Conservation (phyloP, 2,113 vertebrate species). For the Ciconia boyciana region DNA sequence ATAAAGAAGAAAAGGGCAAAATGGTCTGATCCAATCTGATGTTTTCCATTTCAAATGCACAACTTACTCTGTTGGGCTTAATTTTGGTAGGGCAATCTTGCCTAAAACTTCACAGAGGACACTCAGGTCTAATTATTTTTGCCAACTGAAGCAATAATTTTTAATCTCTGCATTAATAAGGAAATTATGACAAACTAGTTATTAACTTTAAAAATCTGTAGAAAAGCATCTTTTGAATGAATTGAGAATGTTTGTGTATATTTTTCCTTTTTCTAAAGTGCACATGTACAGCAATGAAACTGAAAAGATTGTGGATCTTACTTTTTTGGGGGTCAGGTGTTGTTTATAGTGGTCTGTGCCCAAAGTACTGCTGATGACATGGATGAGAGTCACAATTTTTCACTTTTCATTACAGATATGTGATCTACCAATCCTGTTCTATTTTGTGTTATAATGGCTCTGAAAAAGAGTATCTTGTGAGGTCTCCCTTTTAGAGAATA, state of each 20-base stretch:
- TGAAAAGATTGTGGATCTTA: not conserved
- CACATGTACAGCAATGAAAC: not conserved
- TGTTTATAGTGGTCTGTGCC: not conserved
- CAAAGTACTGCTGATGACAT: not conserved
- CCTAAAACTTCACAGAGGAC: not conserved
- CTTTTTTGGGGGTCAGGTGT: not conserved
- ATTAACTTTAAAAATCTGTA: conserved; percentile 11
- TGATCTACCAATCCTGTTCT: not conserved
- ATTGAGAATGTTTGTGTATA: not conserved
- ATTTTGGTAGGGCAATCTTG: not conserved
- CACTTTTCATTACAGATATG: not conserved
- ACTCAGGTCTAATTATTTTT: conserved; percentile 1
- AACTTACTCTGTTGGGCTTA: not conserved
- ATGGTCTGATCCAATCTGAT: not conserved
- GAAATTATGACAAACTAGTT: not conserved
- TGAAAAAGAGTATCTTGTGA: not conserved
- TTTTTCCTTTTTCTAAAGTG: not conserved
- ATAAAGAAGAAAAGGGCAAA: not conserved
- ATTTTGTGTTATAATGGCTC: not conserved
- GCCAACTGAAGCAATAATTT: not conserved
- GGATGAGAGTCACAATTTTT: not conserved
- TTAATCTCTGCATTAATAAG: not conserved
- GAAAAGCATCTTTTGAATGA: not conserved
- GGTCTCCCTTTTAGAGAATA: not conserved
- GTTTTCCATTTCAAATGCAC: not conserved